Percentiles rank a stretch among this genome's conserved stretches.
Evolutionary conservation across 2,113 vertebrate genomes (phyloP).

Genomic region (Urocitellus parryii): DNA sequence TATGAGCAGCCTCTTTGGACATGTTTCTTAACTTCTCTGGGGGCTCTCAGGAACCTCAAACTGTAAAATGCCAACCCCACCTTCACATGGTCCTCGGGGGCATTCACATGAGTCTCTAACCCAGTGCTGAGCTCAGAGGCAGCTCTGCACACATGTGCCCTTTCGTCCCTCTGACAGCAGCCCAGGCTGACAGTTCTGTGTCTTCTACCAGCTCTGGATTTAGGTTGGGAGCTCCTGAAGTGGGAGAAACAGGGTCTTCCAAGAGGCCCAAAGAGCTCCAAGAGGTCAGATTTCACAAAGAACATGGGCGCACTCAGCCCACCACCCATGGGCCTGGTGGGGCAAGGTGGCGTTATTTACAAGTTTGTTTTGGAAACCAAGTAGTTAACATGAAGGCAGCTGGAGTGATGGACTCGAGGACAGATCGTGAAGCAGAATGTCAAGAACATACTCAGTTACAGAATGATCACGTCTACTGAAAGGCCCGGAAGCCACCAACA

Average conservation of each 20-base stretch:
- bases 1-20: not conserved
- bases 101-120: not conserved
- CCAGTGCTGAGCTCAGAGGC: too few species aligned
- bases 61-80: fast-evolving
- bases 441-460: not conserved
- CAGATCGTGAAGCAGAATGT: not conserved
- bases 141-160: too few species aligned
- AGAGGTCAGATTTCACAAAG: not conserved
- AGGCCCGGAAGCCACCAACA: not conserved
- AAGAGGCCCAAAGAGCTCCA: not conserved
- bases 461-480: not conserved
- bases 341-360: not conserved
- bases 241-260: not conserved
- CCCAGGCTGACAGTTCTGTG: not conserved
- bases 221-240: not conserved
- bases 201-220: not conserved
- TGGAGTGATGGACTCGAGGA: not conserved
- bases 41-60: not conserved
- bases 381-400: not conserved
- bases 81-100: not conserved
- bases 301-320: not conserved
- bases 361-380: not conserved
- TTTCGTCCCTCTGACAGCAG: not conserved
- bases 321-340: not conserved
- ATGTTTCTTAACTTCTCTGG: not conserved